Percentiles rank a stretch among this genome's conserved stretches.
These are phyloP conservation scores for Bergia puertoricense DNA, from an alignment of 92 coral and sea anemone species.

Conservation along the genomic window DNA sequence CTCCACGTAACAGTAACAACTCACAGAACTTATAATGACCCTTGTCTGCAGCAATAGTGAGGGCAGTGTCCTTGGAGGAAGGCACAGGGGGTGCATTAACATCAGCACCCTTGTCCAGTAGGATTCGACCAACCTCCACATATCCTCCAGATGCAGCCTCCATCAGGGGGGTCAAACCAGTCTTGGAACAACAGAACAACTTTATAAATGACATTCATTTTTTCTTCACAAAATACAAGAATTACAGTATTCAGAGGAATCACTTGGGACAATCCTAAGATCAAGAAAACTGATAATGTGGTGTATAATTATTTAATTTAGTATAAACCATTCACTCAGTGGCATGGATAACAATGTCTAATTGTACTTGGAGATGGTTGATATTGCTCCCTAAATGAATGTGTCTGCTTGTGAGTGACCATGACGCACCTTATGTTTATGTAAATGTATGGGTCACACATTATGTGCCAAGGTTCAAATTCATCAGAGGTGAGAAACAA, in stretches of 20 bases:
- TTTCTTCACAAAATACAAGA: not conserved
- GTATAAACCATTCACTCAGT: no score
- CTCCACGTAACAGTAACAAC: conserved; percentile 90
- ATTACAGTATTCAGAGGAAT: not conserved
- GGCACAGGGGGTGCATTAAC: conserved; percentile 99
- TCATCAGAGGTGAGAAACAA: not conserved
- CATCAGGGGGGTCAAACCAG: conserved; percentile 98
- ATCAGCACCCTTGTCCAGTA: conserved; percentile 95
- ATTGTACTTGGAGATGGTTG: no score
- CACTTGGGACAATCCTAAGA: not conserved
- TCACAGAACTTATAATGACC: conserved; percentile 99
- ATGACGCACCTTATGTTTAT: not conserved
- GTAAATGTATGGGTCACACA: not conserved
- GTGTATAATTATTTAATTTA: no score
- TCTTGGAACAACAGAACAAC: conserved; percentile 47
- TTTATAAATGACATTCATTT: not conserved
- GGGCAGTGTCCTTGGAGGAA: conserved; percentile 95
- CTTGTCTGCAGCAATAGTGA: conserved; percentile 97
- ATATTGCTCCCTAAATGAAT: no score
- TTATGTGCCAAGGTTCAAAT: conserved; percentile 2
- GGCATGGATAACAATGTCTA: no score
- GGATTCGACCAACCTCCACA: conserved; percentile 96
- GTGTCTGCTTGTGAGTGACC: conserved; percentile 2
- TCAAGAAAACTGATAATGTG: not conserved
- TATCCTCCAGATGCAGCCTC: conserved; percentile 99